A percentile compares a stretch with the other conserved stretches of the same genome.
phyloP scores from a whole-genome alignment of 2,888 invertebrate species.

The Tubulanus polymorphus region DNA sequence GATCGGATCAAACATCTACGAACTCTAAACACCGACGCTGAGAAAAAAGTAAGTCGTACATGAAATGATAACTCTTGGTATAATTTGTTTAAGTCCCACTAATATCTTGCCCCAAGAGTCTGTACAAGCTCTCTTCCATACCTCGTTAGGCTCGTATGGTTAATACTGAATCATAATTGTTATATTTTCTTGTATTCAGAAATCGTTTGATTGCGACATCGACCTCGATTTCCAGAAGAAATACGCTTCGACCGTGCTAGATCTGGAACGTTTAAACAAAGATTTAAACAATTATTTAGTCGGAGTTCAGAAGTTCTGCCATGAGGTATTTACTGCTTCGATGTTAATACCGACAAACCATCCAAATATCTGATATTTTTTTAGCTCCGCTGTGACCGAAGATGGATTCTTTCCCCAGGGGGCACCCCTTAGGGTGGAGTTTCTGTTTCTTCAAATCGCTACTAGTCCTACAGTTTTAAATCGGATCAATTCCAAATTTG shows the following conservation, averaged over 20 bases:
- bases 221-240: conserved; percentile 84
- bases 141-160: too few species aligned
- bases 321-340: conserved; percentile 64
- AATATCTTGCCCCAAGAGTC: too few species aligned
- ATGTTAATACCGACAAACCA: too few species aligned
- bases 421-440: too few species aligned
- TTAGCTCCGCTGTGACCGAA: too few species aligned
- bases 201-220: conserved; percentile 73
- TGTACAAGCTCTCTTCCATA: too few species aligned
- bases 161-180: too few species aligned
- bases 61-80: conserved; percentile 1
- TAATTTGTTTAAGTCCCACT: neutral
- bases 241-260: conserved; percentile 80
- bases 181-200: conserved; percentile 50
- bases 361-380: too few species aligned
- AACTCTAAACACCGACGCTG: conserved; percentile 86
- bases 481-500: too few species aligned
- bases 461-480: too few species aligned
- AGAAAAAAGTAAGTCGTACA: conserved; percentile 66
- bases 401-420: too few species aligned
- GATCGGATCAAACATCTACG: conserved; percentile 74
- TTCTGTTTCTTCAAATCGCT: too few species aligned
- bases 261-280: conserved; percentile 84
- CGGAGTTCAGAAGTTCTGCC: conserved; percentile 77
- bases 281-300: conserved; percentile 81